These are phyloP conservation scores for Amyelois transitella DNA, from an alignment of 1,140 invertebrate species.

Conservation along the genomic window DNA sequence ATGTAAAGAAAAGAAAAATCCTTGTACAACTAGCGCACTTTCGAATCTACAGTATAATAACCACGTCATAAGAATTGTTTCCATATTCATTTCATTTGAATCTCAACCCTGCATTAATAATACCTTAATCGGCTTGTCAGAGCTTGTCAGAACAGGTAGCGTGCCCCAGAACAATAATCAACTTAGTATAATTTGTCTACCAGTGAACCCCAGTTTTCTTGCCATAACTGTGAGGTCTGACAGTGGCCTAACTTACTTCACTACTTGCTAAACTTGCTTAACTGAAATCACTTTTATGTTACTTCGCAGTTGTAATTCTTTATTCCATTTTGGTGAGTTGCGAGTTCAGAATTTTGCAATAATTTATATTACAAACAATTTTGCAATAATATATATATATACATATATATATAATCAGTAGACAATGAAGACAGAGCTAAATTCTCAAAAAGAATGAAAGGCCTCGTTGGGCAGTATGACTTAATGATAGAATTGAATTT, in stretches of 20 bases:
- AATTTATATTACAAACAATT: too few species aligned
- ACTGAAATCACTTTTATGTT: background rate
- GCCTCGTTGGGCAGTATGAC: too few species aligned
- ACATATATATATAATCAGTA: too few species aligned
- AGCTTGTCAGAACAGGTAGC: background rate
- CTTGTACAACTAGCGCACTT: too few species aligned
- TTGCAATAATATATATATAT: too few species aligned
- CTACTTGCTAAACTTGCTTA: background rate
- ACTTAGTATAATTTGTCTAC: background rate
- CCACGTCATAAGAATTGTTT: too few species aligned
- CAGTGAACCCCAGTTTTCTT: background rate
- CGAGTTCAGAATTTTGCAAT: too few species aligned
- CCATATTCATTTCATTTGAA: background rate
- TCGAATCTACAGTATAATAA: too few species aligned
- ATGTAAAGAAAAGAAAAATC: too few species aligned
- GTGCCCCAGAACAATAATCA: background rate
- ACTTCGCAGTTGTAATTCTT: background rate
- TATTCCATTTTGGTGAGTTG: background rate
- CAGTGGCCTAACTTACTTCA: background rate
- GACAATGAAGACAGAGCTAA: too few species aligned
- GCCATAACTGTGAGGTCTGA: background rate
- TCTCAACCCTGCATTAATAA: background rate
- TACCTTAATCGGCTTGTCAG: background rate
- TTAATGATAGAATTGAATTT: too few species aligned
- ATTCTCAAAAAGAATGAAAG: too few species aligned